Percentiles rank a stretch among this genome's conserved stretches.
These are phyloP conservation scores for Enteromius trimaculatus DNA, from an alignment of 2,797 vertebrate genomes.

Conservation along the genomic window DNA sequence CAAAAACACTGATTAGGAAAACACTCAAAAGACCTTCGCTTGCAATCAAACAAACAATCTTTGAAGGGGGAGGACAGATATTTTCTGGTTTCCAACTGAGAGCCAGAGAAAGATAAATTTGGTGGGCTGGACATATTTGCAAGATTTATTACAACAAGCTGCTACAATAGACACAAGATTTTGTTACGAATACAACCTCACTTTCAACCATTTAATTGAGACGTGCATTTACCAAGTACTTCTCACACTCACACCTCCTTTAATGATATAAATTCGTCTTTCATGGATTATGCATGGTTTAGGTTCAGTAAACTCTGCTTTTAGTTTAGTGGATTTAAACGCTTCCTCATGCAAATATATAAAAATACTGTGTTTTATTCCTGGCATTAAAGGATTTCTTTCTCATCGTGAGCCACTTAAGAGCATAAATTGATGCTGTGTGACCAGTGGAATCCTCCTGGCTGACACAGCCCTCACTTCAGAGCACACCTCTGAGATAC, in stretches of 20 bases:
- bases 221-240: conserved; percentile 35
- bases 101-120: conserved; percentile 5
- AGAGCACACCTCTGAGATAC: conserved; percentile 26
- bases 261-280: conserved; percentile 37
- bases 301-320: conserved; percentile 31
- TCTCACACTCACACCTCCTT: not conserved
- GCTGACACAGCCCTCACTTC: conserved; percentile 40
- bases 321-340: conserved; percentile 45
- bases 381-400: conserved; percentile 57
- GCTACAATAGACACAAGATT: not conserved
- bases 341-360: conserved; percentile 46
- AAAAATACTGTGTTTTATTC: conserved; percentile 50
- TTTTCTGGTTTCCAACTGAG: conserved; percentile 1
- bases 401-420: conserved; percentile 39
- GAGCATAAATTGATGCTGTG: conserved; percentile 44
- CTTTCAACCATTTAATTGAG: conserved; percentile 27
- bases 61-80: not conserved
- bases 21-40: conserved; percentile 3
- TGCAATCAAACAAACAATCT: conserved; percentile 21
- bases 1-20: conserved; percentile 29
- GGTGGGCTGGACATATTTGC: not conserved
- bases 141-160: not conserved
- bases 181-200: conserved; percentile 24
- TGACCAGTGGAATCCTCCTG: conserved; percentile 45
- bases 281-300: conserved; percentile 45